Conservation (phyloP, 2,888 invertebrate genomes). For the Drosophila barbarae region DNA sequence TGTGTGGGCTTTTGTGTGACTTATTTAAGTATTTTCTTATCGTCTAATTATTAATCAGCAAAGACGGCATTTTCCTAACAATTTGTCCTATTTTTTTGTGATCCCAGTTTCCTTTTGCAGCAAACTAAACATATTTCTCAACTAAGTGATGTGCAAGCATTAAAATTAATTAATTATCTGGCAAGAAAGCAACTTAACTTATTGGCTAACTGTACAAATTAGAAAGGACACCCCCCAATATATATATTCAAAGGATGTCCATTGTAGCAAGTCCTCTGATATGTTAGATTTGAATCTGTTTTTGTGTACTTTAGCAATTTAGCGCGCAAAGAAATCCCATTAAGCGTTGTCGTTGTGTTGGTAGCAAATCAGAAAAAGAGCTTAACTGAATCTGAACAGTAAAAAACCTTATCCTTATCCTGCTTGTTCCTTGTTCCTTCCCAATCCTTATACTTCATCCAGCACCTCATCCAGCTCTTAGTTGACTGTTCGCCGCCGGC, state of each 20-base stretch:
- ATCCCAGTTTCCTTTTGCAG: slow-evolving; percentile 35
- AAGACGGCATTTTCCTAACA: slow-evolving; percentile 32
- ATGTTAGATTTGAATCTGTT: slow-evolving; percentile 50
- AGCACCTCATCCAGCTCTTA: slow-evolving; percentile 16
- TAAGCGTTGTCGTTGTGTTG: slow-evolving; percentile 58
- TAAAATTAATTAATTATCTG: slow-evolving; percentile 18
- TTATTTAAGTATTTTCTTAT: slow-evolving; percentile 23
- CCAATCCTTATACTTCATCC: slow-evolving; percentile 3
- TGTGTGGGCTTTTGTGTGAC: slow-evolving; percentile 6
- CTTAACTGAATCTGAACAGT: slow-evolving; percentile 57
- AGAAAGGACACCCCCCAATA: slow-evolving; percentile 32
- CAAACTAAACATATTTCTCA: slow-evolving; percentile 30
- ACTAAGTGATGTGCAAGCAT: slow-evolving; percentile 22
- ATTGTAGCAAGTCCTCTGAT: slow-evolving; percentile 58
- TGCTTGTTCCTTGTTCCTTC: slow-evolving; percentile 1
- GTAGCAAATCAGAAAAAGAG: slow-evolving; percentile 66
- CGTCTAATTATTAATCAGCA: slow-evolving; percentile 27
- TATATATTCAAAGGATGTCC: slow-evolving; percentile 2
- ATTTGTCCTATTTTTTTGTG: slow-evolving; percentile 10
- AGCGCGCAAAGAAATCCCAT: slow-evolving; percentile 75
- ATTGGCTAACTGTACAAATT: slow-evolving; percentile 61
- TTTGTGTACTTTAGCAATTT: slow-evolving; percentile 75
- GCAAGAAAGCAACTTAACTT: slow-evolving; percentile 37
- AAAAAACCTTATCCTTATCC: slow-evolving; percentile 5
- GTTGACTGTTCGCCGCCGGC: slow-evolving; percentile 29